Evolutionary conservation across 2,797 vertebrate species (phyloP).

Genomic region (Taenioides sp.): DNA sequence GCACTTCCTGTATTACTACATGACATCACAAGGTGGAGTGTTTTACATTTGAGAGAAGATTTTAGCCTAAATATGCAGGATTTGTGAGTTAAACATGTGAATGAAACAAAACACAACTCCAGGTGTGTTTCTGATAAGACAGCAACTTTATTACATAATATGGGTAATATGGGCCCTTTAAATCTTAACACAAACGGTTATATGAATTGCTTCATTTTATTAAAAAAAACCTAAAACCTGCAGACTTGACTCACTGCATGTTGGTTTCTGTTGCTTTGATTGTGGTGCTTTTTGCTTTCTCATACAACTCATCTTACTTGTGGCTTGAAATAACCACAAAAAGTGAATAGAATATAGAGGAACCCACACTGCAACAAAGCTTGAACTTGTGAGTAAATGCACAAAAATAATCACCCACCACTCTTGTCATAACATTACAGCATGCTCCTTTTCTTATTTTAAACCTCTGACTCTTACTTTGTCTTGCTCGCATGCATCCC

Average conservation of each 20-base stretch:
- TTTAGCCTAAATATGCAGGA: too few species aligned
- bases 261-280: slow-evolving; percentile 4
- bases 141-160: too few species aligned
- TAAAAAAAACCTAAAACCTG: too few species aligned
- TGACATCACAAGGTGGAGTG: too few species aligned
- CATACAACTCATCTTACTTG: neutral
- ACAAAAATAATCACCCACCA: neutral
- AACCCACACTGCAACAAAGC: neutral
- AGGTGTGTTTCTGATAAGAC: too few species aligned
- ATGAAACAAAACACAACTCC: too few species aligned
- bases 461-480: slow-evolving; percentile 11
- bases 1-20: too few species aligned
- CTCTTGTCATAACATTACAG: neutral
- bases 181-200: too few species aligned
- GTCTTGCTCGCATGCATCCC: slow-evolving; percentile 33
- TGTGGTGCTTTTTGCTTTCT: neutral
- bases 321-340: neutral
- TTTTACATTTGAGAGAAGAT: too few species aligned
- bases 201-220: too few species aligned
- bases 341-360: neutral
- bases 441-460: slow-evolving; percentile 16
- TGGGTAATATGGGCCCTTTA: too few species aligned
- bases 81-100: too few species aligned
- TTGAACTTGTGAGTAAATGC: neutral
- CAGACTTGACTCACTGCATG: neutral